Evolutionary conservation across 92 coral and sea anemone genomes (phyloP).

Genomic region (Porites cylindrica): DNA sequence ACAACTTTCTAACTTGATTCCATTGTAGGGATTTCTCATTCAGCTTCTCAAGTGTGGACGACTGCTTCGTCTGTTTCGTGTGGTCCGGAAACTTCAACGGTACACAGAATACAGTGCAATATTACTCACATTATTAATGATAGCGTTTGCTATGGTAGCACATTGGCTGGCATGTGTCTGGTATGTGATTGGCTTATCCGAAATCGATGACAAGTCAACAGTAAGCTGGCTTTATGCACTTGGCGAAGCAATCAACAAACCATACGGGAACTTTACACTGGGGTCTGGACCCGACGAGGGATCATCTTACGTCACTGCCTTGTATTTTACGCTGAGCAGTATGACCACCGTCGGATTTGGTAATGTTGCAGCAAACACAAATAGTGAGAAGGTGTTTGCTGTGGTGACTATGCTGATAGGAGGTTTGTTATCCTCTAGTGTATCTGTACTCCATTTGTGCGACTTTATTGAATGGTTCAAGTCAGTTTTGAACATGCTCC

Average conservation of each 20-base stretch:
- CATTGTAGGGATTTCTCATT: slow-evolving; percentile 79
- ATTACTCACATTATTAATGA: slow-evolving; percentile 79
- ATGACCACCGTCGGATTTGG: slow-evolving; percentile 97
- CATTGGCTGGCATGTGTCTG: slow-evolving; percentile 93
- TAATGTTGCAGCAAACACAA: slow-evolving; percentile 90
- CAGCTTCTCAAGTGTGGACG: slow-evolving; percentile 92
- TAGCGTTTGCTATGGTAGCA: slow-evolving; percentile 91
- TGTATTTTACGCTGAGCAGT: slow-evolving; percentile 90
- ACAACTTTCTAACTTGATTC: not conserved
- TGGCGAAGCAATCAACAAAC: slow-evolving; percentile 80
- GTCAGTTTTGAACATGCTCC: not conserved
- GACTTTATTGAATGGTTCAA: not conserved
- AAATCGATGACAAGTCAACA: slow-evolving; percentile 64
- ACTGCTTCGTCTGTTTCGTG: slow-evolving; percentile 89
- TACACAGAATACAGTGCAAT: slow-evolving; percentile 91
- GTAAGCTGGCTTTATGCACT: slow-evolving; percentile 88
- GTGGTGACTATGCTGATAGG: slow-evolving; percentile 87
- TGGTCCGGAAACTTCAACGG: slow-evolving; percentile 87
- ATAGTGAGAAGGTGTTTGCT: slow-evolving; percentile 85
- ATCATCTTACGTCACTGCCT: slow-evolving; percentile 88
- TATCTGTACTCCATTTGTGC: not conserved
- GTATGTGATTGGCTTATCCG: slow-evolving; percentile 90
- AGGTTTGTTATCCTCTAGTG: slow-evolving; percentile 50
- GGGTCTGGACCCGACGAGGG: slow-evolving; percentile 87
- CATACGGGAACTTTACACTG: slow-evolving; percentile 68